Evolutionary conservation across 2,888 invertebrate genomes (phyloP).

Genomic region (Galeopsomyia nigrocyanea): DNA sequence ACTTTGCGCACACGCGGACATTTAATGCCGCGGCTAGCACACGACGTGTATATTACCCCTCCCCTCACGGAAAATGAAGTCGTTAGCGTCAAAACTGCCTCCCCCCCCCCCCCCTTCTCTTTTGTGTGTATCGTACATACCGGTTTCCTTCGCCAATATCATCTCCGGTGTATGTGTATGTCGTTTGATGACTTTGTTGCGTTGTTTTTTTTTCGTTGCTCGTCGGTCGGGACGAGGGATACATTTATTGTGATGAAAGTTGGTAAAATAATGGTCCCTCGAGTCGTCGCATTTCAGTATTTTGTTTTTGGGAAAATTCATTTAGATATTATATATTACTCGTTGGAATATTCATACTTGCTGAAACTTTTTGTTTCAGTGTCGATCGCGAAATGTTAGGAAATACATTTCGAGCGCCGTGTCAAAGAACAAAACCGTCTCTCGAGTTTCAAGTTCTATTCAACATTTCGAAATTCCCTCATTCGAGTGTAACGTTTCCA

Average conservation of each 20-base stretch:
- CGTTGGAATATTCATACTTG: slow-evolving; percentile 10
- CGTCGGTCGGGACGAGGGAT: too few species aligned
- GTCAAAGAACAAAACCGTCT: too few species aligned
- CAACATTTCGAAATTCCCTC: too few species aligned
- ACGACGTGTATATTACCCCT: background rate
- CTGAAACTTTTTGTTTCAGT: slow-evolving; percentile 12
- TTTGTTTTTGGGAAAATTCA: too few species aligned
- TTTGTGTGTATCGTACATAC: slow-evolving; percentile 6
- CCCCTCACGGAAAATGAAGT: slow-evolving; percentile 34
- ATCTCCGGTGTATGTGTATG: slow-evolving; percentile 33
- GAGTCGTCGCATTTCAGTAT: too few species aligned
- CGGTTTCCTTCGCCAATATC: slow-evolving; percentile 25
- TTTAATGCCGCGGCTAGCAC: background rate
- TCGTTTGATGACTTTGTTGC: too few species aligned
- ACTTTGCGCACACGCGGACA: background rate
- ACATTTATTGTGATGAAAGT: too few species aligned
- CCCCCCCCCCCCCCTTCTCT: slow-evolving; percentile 40
- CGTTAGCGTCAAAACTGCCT: slow-evolving; percentile 41
- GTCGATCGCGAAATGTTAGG: background rate
- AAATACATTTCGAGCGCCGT: too few species aligned
- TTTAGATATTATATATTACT: slow-evolving; percentile 9
- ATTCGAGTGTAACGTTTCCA: too few species aligned
- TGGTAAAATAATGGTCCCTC: too few species aligned
- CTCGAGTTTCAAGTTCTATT: too few species aligned
- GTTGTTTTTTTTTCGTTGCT: too few species aligned